Base-by-base conservation (phyloP, 2,888 invertebrate species). In the Deilephila porcellus region DNA sequence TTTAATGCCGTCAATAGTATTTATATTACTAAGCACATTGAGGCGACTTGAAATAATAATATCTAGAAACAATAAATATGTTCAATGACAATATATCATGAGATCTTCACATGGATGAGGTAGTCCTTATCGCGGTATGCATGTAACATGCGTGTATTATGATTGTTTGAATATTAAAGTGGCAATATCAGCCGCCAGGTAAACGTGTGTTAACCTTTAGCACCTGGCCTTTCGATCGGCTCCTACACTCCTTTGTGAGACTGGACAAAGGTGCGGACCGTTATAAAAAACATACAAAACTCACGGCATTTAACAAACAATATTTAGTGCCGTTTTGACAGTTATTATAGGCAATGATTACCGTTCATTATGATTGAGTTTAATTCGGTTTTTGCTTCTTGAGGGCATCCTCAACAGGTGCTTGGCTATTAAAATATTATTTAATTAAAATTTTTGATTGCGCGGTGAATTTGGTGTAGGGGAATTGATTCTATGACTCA, bases 271-370 rank as follows among this genome's bases (percentile, higher is more conserved):
- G 93, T 93, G 93, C 90, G 88, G 91, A 92, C 87, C 92, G 91
- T 88, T 91, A 87, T 83, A 91, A 93, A 93, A 91, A 67, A 67
- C 25, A 86, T 86, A 89, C 83, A 89, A 93, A 91, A 91, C 84
- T 89, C 89, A 91, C 85, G 88, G 87, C 92, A 92, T 93, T 92
- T 91, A 92, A 93, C 92, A 92, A 92, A 94, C 92, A 93, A 93
- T 93, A 93, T 94, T 94, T 94, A 93, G 92, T 93, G 89, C 87
- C 91, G 88, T 91, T 92, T 92, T 91, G 94, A 94, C 93, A 93
- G 92, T 94, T 94, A 94, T 93, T 90, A 90, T 89, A 90, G 89
- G 86, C 93, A 91, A 93, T 93, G 92, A 93, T 93, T 91, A 90
- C 88, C 85, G 89, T 86, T 88, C 89, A 91, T 93, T 91, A 91